Base-by-base conservation (phyloP, 2,888 invertebrate genomes). In the Hirudinaria manillensis region DNA sequence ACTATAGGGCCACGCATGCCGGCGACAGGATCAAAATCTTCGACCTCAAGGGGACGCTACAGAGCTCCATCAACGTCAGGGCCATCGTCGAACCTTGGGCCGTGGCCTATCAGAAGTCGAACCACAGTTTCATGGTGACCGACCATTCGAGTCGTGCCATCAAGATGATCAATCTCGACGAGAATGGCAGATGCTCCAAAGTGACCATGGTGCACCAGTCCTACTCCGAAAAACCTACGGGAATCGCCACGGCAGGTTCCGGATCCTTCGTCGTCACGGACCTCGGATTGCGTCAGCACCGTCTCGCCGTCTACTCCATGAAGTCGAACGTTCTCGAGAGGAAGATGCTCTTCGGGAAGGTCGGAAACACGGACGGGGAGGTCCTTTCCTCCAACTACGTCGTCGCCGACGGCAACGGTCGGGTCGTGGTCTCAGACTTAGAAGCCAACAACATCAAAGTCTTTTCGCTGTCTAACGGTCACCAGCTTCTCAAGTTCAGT, bases 241-340 rank as follows among this genome's bases (percentile, higher is more conserved):
- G 78, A 10, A 55, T 78, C 2, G 70, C 74, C 29, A 55, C 75
- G 29, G 68, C 76, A 38, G 19, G 75, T 10, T 72, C 53, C 29
- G 78, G 78, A 0, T 72, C 72, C n/a, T 70, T 67, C 61, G 78
- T 78, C n/a, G 61, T 78, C 24, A 74, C 77, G 24, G 78, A 78
- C 36, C 32, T 74, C 24, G 78, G 76, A 19, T 24, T 21, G 7
- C 27, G 74, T 6, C n/a, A 21, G 34, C 34, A 70, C 70, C 53
- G 55, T 65, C 55, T 76, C 61, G 76, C 76, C 51, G 36, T 78
- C 65, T 75, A 74, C 56, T 36, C 56, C 29, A 29, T 27, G 7
- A 70, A 19, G 2, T 53, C 73, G 2, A 51, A 74, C 7, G 21
- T 27, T 24, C 27, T 77, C 21, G 56, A 65, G n/a, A 70, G 65